Base-by-base conservation (phyloP, 2,113 vertebrate species). In the Spermophilus dauricus region DNA sequence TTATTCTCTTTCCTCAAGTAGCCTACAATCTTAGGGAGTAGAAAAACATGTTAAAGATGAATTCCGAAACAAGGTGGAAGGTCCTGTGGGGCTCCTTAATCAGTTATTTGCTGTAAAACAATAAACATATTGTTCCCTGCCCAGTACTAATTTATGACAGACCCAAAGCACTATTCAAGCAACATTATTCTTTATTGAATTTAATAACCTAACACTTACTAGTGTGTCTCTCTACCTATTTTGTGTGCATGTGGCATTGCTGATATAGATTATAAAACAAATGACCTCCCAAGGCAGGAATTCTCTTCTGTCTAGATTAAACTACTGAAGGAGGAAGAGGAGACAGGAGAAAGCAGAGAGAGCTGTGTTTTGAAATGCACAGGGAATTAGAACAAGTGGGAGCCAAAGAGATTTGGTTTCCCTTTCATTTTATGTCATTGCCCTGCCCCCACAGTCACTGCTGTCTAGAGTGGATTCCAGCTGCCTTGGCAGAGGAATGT, bases 61-160 rank as follows among this genome's bases (percentile, higher is more conserved):
- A 94, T 94, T 91, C 14, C 37, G 17, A 91, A 93, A 96, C 78
- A 91, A 94, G 73, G 67, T 80, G 48, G n/a, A 93, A 67, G 7
- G 13, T 91, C 92, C 51, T 95, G 16, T 3, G 56, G 45, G 93
- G 4, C 22, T 95, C 93, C 76, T 89, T 91, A 91, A 95, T 97
- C 72, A 89, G 42, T 73, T 97, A 56, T 93, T 92, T 56, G 58
- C 51, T 95, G 4, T 95, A 93, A 96, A 97, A 95, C 89, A 96
- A 97, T 76, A 96, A 96, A 93, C 42, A 73, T 76, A 84, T 84
- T 96, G 42, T 94, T 96, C 86, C 32, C 48, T 73, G 18, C 37
- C 56, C 76, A 37, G 22, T 97, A 93, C 96, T 97, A 97, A 96
- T 97, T 97, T 97, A 96, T 95, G 92, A 89, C 67, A 95, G 45